These are phyloP conservation scores for Timandra comae DNA, from an alignment of 2,888 invertebrate genomes.

Conservation along the genomic window DNA sequence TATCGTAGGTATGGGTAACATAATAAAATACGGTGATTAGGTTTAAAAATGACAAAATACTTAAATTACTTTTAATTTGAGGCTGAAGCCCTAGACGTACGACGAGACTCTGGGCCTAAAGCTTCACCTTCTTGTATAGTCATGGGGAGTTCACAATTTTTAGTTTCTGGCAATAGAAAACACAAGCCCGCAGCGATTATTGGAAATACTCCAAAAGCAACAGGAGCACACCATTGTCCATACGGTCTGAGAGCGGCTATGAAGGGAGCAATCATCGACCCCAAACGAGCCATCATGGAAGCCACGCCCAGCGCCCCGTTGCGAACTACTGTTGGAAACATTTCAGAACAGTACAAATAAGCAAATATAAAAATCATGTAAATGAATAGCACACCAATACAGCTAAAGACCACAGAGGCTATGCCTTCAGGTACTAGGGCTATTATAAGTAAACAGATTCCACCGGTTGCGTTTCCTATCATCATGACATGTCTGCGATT, in stretches of 20 bases:
- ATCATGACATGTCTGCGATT: conserved; percentile 80
- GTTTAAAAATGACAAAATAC: too few relatives aligned
- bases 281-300: conserved; percentile 89
- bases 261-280: conserved; percentile 89
- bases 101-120: conserved; percentile 22
- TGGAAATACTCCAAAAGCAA: conserved; percentile 82
- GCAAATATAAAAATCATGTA: conserved; percentile 87
- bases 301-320: conserved; percentile 90
- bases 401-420: conserved; percentile 77
- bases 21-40: too few relatives aligned
- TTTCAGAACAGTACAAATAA: conserved; percentile 89
- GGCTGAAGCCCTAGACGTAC: too few relatives aligned
- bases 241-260: conserved; percentile 78
- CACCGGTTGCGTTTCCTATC: conserved; percentile 73
- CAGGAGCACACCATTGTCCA: conserved; percentile 80
- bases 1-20: too few relatives aligned
- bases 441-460: conserved; percentile 78
- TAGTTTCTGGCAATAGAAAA: conserved; percentile 85
- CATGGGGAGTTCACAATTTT: conserved; percentile 82
- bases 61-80: too few relatives aligned
- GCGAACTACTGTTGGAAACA: conserved; percentile 91
- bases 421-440: conserved; percentile 68
- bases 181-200: conserved; percentile 80
- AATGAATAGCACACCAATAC: conserved; percentile 85
- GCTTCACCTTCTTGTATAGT: conserved; percentile 86